Base-by-base conservation (phyloP, 1,140 invertebrate genomes). In the Heliconius himera region DNA sequence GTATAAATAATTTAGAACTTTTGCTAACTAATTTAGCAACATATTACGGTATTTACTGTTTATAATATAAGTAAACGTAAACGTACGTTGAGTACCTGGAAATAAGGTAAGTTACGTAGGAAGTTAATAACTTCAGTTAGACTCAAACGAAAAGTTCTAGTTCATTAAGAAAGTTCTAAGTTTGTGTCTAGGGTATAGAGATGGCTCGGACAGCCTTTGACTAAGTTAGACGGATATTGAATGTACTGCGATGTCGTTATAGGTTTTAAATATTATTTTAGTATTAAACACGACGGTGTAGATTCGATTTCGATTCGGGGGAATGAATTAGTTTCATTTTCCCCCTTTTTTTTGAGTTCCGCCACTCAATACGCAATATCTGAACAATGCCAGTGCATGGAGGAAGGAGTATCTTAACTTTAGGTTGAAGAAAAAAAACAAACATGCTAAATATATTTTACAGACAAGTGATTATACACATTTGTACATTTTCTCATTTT, bases 131-230 rank as follows among this genome's bases (percentile, higher is more conserved):
- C 70, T 36, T 38, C 33, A 46, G 71, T 73, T 73, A 73, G n/a
- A 22, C 36, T 41, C 71, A 73, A 73, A 73, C 71, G 41, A 66
- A 66, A 66, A 66, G 60, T 66, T 66, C 60, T 66, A 66, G 60
- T 66, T 66, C 60, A 66, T 66, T 66, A 66, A 66, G 60, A 66
- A 66, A 66, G 60, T 66, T 66, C 60, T 66, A 66, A 66, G 60
- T 66, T 66, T 26, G 60, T 26, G 60, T 29, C 60, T 66, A 66
- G 60, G 60, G 60, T 66, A 66, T 66, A 66, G 26, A 66, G n/a
- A 66, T 26, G 26, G 26, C 60, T 66, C 60, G 60, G 60, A 66
- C 60, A 29, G 60, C 60, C 60, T 66, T 66, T 66, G 60, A 66
- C 60, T 66, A 66, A 66, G 22, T 66, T 66, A 26, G 11, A 29